Conservation (phyloP, 2,888 invertebrate species). For the Ochlodes sylvanus region DNA sequence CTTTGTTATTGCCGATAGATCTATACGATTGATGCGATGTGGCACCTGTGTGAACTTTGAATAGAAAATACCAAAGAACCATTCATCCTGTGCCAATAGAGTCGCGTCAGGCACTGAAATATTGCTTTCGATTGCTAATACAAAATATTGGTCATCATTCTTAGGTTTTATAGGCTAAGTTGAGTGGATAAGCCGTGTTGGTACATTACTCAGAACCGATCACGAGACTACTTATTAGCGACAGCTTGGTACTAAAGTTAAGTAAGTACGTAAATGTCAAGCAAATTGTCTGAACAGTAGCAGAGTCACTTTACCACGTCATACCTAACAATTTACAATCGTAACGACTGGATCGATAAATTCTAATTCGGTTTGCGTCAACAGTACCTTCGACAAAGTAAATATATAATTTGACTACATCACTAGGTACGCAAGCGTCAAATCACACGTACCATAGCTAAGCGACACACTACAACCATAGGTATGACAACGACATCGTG, state of each 20-base stretch:
- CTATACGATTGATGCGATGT: constrained; percentile 57
- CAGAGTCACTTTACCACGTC: background rate
- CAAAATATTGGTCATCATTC: constrained; percentile 6
- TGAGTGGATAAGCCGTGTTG: constrained; percentile 7
- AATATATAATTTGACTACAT: no score
- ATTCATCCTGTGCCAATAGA: constrained; percentile 27
- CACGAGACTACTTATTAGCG: constrained; percentile 7
- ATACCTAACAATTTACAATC: constrained; percentile 11
- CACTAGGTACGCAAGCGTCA: no score
- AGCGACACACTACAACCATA: no score
- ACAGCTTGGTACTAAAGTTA: background rate
- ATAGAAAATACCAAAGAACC: constrained; percentile 30
- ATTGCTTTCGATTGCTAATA: constrained; percentile 15
- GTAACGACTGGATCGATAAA: background rate
- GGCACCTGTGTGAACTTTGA: constrained; percentile 56
- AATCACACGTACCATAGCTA: no score
- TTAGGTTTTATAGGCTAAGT: constrained; percentile 5
- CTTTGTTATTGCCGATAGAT: constrained; percentile 74
- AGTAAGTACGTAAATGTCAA: background rate
- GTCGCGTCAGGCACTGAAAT: constrained; percentile 5
- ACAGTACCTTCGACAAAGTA: no score
- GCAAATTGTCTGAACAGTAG: constrained; percentile 1
- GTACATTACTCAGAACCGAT: constrained; percentile 4
- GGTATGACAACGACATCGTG: no score
- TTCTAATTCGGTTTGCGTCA: background rate